A percentile compares a stretch with the other conserved stretches of the same genome.
These are phyloP conservation scores for Idaea aversata DNA, from an alignment of 2,888 invertebrate genomes.

Conservation along the genomic window DNA sequence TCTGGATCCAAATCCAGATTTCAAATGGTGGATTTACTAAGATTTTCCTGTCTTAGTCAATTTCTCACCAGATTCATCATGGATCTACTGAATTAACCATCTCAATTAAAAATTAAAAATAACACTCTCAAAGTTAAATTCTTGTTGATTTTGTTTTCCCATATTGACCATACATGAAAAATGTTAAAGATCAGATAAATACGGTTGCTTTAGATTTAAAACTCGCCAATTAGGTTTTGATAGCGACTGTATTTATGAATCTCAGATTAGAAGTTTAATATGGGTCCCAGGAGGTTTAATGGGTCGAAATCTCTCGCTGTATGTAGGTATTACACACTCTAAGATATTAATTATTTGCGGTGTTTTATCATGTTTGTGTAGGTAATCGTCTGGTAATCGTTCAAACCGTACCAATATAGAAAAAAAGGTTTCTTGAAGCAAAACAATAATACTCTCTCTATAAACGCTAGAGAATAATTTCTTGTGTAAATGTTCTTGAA, in stretches of 20 bases:
- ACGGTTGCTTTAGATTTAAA: background rate
- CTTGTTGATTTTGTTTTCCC: background rate
- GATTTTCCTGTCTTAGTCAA: too few relatives aligned
- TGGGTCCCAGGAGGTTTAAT: background rate
- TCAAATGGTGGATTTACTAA: too few relatives aligned
- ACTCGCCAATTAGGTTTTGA: background rate
- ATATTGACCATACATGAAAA: background rate
- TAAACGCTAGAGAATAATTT: too few relatives aligned
- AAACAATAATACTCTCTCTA: too few relatives aligned
- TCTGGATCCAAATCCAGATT: too few relatives aligned
- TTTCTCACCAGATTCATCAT: too few relatives aligned
- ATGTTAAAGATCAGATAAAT: background rate
- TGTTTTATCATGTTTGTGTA: constrained; percentile 56
- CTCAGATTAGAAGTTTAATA: background rate
- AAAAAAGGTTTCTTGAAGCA: too few relatives aligned
- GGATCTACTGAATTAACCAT: too few relatives aligned
- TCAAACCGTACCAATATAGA: constrained; percentile 33
- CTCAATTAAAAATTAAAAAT: background rate
- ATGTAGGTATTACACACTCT: constrained; percentile 7
- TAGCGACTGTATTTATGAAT: background rate
- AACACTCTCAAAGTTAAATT: background rate
- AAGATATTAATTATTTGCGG: constrained; percentile 31
- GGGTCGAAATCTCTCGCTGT: background rate
- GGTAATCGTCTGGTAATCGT: constrained; percentile 61
- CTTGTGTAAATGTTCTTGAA: too few relatives aligned